Percentiles rank a stretch among this genome's conserved stretches.
Conservation (phyloP, 1,140 invertebrate genomes). For the Panonychus citri region DNA sequence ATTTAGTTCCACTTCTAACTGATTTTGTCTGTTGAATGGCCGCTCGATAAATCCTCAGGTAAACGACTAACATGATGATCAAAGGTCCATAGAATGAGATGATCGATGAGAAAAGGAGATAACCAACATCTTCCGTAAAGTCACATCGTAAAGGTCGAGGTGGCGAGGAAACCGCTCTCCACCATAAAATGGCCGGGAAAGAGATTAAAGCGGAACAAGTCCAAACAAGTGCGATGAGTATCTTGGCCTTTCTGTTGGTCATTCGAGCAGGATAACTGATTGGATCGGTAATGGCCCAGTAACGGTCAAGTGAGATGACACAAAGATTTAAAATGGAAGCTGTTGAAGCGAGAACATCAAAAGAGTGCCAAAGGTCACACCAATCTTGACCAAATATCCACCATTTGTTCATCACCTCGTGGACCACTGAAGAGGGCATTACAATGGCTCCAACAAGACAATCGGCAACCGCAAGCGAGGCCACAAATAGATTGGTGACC, state of each 20-base stretch:
- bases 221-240: conserved; percentile 70
- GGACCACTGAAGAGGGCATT: conserved; percentile 54
- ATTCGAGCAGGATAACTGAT: conserved; percentile 82
- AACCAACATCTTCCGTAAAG: conserved; percentile 72
- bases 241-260: conserved; percentile 50
- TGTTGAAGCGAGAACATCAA: conserved; percentile 85
- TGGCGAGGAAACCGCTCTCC: conserved; percentile 42
- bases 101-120: conserved; percentile 76
- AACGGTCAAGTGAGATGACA: conserved; percentile 64
- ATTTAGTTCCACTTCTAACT: conserved; percentile 37
- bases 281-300: conserved; percentile 92
- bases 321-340: conserved; percentile 90
- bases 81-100: conserved; percentile 93
- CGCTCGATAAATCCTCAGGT: conserved; percentile 78
- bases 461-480: conserved; percentile 47
- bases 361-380: conserved; percentile 87
- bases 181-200: conserved; percentile 86
- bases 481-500: conserved; percentile 51
- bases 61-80: conserved; percentile 94
- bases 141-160: conserved; percentile 35
- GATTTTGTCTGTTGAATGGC: conserved; percentile 75
- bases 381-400: conserved; percentile 31
- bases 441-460: conserved; percentile 48
- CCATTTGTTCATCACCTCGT: conserved; percentile 32
- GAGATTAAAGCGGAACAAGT: conserved; percentile 75